These are phyloP conservation scores for Pavo muticus DNA, from an alignment of 2,113 vertebrate genomes.

Conservation along the genomic window DNA sequence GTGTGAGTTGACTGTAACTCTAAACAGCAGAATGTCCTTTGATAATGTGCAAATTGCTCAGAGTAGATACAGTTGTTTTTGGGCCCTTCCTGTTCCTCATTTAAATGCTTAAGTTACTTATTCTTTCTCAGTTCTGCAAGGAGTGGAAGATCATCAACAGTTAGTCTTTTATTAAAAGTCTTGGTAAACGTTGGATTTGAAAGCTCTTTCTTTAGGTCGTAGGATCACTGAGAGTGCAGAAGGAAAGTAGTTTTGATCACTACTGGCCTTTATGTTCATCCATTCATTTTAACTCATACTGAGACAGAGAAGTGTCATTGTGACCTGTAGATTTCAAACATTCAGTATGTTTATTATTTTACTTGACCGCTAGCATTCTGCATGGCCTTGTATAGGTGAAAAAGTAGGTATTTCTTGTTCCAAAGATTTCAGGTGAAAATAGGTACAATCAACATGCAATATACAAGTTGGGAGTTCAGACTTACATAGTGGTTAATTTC, in stretches of 20 bases:
- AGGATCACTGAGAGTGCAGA: neutral
- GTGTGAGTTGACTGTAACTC: neutral
- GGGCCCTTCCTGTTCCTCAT: neutral
- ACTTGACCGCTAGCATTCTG: neutral
- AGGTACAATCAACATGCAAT: neutral
- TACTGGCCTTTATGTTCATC: neutral
- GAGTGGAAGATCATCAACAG: neutral
- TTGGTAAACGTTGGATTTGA: neutral
- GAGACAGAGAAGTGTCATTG: neutral
- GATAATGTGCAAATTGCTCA: neutral
- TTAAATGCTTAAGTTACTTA: neutral
- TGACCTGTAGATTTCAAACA: neutral
- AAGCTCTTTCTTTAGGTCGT: neutral
- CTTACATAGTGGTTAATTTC: neutral
- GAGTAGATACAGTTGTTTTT: neutral
- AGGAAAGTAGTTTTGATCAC: neutral
- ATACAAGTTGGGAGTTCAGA: neutral
- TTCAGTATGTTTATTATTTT: neutral
- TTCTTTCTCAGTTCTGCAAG: neutral
- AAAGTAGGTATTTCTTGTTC: neutral
- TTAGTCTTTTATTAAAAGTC: neutral
- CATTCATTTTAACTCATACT: neutral
- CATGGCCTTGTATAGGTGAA: neutral
- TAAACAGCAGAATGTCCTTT: neutral
- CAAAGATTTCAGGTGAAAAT: neutral